Base-by-base conservation (phyloP, 2,113 vertebrate species). In the Phylloscopus trochiloides region DNA sequence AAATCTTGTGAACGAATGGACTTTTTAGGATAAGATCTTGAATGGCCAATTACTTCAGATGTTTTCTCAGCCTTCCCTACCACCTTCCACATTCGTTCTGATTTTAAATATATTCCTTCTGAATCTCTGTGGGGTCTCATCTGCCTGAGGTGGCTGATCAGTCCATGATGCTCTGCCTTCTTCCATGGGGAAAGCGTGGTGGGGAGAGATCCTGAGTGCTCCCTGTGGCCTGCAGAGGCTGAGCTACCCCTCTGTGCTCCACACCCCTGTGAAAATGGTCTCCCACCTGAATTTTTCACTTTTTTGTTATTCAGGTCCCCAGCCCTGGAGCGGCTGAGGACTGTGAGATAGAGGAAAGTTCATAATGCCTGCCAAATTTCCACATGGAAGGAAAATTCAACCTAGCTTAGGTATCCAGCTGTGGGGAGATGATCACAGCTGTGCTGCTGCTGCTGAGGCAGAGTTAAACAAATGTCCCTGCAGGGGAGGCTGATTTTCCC, bases 101-200 rank as follows among this genome's bases (percentile, higher is more conserved):
- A 52, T 65, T 75, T 94, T 40, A 63, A 21, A 72, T 55, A 51
- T 24, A 43, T 26, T 18, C 8, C 2, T 55, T 65, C 17, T 29
- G 57, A 74, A 68, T 26, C 7, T 55, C 31, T 36, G 25, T 79
- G 66, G 52, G 52, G 18, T 76, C 40, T 83, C 26, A 34, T 14
- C 24, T 38, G 48, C 40, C 32, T 29, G 48, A 67, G 48, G 4
- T 24, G 48, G 43, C 14, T 22, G 52, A 26, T 26, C 12, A 34
- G 43, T 14, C 20, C 0, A 0, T 3, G 1, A 8, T 28, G 9
- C 40, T 73, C 51, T 76, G 51, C 19, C 26, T 61, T 48, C 43
- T 29, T 25, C 12, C 10, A 5, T 0, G 4, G 17, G 17, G 19
- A n/a, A 36, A 55, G 8, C 0, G 0, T 2, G 0, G 0, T 2